Percentiles rank a stretch among this genome's conserved stretches.
Evolutionary conservation across 1,140 invertebrate species (phyloP).

Genomic region (Lethocerus indicus): DNA sequence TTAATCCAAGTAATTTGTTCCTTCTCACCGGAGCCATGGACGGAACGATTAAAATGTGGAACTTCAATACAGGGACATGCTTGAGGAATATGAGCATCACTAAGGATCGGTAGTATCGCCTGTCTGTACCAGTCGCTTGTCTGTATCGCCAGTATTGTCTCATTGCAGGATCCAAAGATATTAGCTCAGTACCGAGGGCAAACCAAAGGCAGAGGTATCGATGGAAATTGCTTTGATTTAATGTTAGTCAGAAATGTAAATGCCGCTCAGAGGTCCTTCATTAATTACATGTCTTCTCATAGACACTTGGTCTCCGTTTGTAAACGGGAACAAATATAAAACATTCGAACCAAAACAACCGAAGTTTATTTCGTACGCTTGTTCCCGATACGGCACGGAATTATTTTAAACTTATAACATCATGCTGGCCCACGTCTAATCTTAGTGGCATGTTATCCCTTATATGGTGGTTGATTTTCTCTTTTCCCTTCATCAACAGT

Average conservation of each 20-base stretch:
- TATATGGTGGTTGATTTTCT: no score
- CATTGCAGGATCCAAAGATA: not conserved
- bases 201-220: not conserved
- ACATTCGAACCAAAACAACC: no score
- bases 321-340: no score
- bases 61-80: conserved; percentile 55
- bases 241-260: not conserved
- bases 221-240: not conserved
- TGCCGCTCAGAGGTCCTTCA: not conserved
- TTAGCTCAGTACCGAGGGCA: not conserved
- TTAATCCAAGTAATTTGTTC: conserved; percentile 47
- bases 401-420: no score
- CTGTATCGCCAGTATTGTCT: not conserved
- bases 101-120: conserved; percentile 24
- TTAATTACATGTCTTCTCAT: no score
- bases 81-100: conserved; percentile 41
- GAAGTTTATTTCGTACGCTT: no score
- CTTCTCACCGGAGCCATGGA: conserved; percentile 46
- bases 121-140: not conserved
- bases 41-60: conserved; percentile 47
- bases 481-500: no score
- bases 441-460: no score
- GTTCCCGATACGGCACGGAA: no score
- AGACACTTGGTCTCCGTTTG: no score
- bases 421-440: no score